Conservation (phyloP, 2,888 invertebrate species). For the Tetragnatha montana region DNA sequence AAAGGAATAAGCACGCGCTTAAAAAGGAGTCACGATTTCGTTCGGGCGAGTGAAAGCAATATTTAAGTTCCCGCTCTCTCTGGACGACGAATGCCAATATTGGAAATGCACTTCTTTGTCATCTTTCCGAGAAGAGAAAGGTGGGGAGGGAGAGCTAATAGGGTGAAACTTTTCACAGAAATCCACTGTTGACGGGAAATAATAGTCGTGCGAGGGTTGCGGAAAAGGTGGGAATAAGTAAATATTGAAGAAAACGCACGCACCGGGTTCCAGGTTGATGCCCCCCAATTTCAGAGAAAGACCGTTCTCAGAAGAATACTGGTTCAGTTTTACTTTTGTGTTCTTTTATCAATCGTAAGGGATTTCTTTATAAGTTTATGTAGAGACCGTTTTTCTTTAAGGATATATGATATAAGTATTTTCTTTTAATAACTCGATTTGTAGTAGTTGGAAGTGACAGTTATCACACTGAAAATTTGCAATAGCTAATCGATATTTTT, state of each 20-base stretch:
- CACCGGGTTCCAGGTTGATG: constrained; percentile 11
- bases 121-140: constrained; percentile 15
- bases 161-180: constrained; percentile 17
- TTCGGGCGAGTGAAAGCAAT: background rate
- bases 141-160: constrained; percentile 29
- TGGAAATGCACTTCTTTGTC: background rate
- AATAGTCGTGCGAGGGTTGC: constrained; percentile 16
- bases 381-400: no score
- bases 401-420: no score
- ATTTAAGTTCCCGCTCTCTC: background rate
- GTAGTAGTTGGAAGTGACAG: no score
- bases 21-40: background rate
- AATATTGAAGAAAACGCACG: constrained; percentile 42
- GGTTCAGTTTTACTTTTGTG: no score
- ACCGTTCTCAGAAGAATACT: no score
- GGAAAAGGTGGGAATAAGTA: constrained; percentile 16
- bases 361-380: no score
- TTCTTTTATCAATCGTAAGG: no score
- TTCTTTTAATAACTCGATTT: no score
- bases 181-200: constrained; percentile 36
- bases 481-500: no score
- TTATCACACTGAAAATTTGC: no score
- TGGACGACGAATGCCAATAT: constrained; percentile 1
- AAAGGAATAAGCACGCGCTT: background rate
- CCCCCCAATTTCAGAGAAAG: background rate